phyloP scores from a whole-genome alignment of 1,140 invertebrate genomes.

The Leptopilina clavipes region DNA sequence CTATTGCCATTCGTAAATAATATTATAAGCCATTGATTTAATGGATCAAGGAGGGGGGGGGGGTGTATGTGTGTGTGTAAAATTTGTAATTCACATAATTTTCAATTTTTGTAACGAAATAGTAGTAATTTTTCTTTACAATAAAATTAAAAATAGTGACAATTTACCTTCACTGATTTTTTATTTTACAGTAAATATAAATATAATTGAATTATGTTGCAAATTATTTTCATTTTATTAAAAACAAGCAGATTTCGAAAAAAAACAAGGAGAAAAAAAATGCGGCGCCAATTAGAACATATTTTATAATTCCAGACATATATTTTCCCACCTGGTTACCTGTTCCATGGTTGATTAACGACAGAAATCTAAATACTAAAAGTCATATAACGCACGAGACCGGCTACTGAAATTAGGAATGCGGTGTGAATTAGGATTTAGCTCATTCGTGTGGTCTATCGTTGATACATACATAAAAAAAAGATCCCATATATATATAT shows the following conservation, averaged over 20 bases:
- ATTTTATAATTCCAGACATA: constrained; percentile 7
- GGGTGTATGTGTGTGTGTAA: too few species aligned
- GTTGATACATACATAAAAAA: constrained; percentile 32
- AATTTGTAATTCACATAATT: not conserved
- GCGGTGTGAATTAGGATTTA: constrained; percentile 37
- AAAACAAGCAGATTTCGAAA: not conserved
- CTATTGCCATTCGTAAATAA: constrained; percentile 22
- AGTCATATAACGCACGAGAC: constrained; percentile 20
- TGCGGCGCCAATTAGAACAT: constrained; percentile 12
- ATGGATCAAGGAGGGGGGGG: not conserved
- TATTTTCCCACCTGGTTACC: constrained; percentile 25
- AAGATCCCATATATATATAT: not conserved
- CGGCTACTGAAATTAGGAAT: constrained; percentile 40
- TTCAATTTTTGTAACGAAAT: not conserved
- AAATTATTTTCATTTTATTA: not conserved
- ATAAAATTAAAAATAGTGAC: too few species aligned
- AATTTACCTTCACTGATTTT: too few species aligned
- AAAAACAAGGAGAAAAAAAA: not conserved
- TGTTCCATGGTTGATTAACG: constrained; percentile 23
- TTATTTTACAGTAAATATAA: too few species aligned
- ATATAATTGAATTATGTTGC: too few species aligned
- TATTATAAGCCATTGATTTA: constrained; percentile 19
- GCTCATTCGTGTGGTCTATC: constrained; percentile 18
- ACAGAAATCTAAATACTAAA: constrained; percentile 30
- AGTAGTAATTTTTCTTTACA: not conserved